Evolutionary conservation across 1,140 invertebrate species (phyloP).

Genomic region (Ceratosolen fusciceps): DNA sequence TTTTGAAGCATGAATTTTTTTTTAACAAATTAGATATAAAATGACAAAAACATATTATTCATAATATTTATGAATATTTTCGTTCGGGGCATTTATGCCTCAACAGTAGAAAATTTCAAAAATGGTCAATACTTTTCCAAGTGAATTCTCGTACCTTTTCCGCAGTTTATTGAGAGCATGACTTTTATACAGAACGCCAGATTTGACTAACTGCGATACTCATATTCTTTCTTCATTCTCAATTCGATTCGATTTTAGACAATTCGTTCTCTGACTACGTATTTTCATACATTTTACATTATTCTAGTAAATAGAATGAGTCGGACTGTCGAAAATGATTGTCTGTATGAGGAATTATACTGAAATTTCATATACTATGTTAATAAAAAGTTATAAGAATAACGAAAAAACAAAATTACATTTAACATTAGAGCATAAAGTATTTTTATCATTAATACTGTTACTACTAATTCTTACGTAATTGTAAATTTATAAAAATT

Average conservation of each 20-base stretch:
- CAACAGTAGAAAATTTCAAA: neutral
- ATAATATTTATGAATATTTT: neutral
- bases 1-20: too few relatives aligned
- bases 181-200: slow-evolving; percentile 3
- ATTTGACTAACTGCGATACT: slow-evolving; percentile 15
- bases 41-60: neutral
- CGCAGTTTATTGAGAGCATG: neutral
- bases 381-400: too few relatives aligned
- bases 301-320: slow-evolving; percentile 50
- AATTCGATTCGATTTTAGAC: slow-evolving; percentile 19
- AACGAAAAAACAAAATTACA: too few relatives aligned
- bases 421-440: too few relatives aligned
- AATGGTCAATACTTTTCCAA: slow-evolving; percentile 6
- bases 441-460: too few relatives aligned
- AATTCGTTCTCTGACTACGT: slow-evolving; percentile 11
- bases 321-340: neutral
- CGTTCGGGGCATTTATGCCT: neutral
- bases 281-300: slow-evolving; percentile 50
- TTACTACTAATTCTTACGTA: too few relatives aligned
- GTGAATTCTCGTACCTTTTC: neutral
- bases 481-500: too few relatives aligned
- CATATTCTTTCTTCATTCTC: neutral
- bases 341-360: neutral
- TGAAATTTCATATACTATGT: neutral
- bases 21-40: neutral